Base-by-base conservation (phyloP, 2,888 invertebrate genomes). In the Vandiemenella viatica region DNA sequence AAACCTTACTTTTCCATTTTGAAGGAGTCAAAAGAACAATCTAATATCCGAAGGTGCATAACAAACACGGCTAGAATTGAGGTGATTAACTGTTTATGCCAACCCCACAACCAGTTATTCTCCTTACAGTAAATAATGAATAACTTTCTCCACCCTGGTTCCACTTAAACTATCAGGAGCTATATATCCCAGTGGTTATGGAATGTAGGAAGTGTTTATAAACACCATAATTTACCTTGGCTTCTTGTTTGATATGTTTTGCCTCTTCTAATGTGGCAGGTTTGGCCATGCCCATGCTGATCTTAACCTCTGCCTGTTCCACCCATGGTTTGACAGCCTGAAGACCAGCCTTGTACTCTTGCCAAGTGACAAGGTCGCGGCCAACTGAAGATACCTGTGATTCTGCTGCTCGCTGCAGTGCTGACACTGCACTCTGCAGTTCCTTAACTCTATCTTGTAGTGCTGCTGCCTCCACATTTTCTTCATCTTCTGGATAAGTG, bases 281-380 rank as follows among this genome's bases (percentile, higher is more conserved):
- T 65, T 87, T 89, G 5, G 82, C 76, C 7, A 79, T 65, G 19
- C 79, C 77, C 53, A 73, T 74, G 16, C 79, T 75, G 20, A 88
- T 74, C 67, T 82, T 83, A n/a, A 80, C 67, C 69, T 93, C 92
- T 16, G 87, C 85, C 62, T 85, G 76, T 63, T 90, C 86, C 49
- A 95, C 77, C 83, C 91, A 89, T 1, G 91, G 90, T 62, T 84
- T 83, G 45, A 92, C 76, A 64, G 84, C 79, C 51, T 82, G 76
- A 22, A 90, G 73, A 48, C 79, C 81, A 41, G 76, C 74, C 66
- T 90, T 86, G 65, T 89, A 90, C 58, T 80, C 78, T 61, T 88
- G 81, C 86, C 89, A 91, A 55, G 83, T 84, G 32, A 79, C 76
- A 43, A 91, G 70, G 62, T 91, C 89, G 59, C 82, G 79, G 54